These are phyloP conservation scores for Platichthys stellatus DNA, from an alignment of 2,113 vertebrate species.

Conservation along the genomic window DNA sequence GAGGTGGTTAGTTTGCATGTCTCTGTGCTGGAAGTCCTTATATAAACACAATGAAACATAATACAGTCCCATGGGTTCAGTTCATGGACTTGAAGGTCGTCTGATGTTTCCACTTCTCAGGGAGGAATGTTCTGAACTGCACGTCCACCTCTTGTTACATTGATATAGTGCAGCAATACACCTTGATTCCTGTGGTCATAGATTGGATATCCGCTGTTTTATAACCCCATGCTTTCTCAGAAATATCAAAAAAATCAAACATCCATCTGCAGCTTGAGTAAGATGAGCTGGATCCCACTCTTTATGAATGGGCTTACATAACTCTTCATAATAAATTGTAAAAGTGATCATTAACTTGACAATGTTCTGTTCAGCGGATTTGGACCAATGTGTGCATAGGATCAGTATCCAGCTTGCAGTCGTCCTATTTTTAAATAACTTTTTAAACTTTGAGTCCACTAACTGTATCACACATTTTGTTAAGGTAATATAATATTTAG, in stretches of 20 bases:
- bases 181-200: conserved; percentile 24
- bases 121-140: conserved; percentile 50
- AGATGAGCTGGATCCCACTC: conserved; percentile 6
- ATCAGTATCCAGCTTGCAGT: no score
- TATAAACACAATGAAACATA: conserved; percentile 38
- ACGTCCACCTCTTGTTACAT: conserved; percentile 30
- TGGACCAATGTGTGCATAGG: no score
- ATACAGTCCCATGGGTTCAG: conserved; percentile 20
- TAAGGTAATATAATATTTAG: no score
- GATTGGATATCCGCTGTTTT: conserved; percentile 4
- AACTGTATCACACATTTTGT: no score
- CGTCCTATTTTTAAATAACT: no score
- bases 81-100: conserved; percentile 15
- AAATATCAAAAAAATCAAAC: conserved; percentile 21
- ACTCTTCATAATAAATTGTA: no score
- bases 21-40: conserved; percentile 1
- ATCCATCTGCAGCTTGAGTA: conserved; percentile 8
- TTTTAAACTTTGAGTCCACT: no score
- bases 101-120: conserved; percentile 39
- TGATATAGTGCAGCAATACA: conserved; percentile 23
- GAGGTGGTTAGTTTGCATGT: background rate
- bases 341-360: no score
- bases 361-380: no score
- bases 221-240: conserved; percentile 28
- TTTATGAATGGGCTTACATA: conserved; percentile 8